A percentile compares a stretch with the other conserved stretches of the same genome.
phyloP scores from a whole-genome alignment of 2,113 vertebrate genomes.

The Anser cygnoides region DNA sequence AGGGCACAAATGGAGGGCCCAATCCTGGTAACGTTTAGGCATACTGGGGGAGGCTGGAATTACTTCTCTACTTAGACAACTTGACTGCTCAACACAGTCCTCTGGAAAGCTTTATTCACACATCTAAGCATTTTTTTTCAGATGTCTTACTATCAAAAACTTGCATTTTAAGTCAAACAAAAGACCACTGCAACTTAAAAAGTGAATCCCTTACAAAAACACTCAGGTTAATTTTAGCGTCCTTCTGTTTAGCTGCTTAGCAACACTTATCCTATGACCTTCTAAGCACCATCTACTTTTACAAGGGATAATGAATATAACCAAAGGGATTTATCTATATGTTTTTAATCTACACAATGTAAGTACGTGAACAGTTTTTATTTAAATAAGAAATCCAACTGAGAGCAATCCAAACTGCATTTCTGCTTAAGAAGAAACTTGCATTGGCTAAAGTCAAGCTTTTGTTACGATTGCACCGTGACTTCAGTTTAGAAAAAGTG shows the following conservation, averaged over 20 bases:
- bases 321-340: conserved; percentile 75
- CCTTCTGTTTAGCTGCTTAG: conserved; percentile 88
- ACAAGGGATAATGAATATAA: conserved; percentile 82
- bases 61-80: background rate
- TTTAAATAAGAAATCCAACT: background rate
- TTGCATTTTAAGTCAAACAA: background rate
- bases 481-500: background rate
- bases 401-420: background rate
- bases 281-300: conserved; percentile 85
- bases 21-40: background rate
- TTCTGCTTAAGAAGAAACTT: conserved; percentile 23
- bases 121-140: background rate
- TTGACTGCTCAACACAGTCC: background rate
- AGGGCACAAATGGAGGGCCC: background rate
- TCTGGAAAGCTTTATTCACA: background rate
- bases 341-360: conserved; percentile 48
- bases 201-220: conserved; percentile 73
- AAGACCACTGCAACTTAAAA: conserved; percentile 53
- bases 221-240: conserved; percentile 86
- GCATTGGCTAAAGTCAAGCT: background rate
- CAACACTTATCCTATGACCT: conserved; percentile 89
- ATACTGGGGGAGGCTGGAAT: background rate
- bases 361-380: background rate
- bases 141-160: background rate
- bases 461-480: background rate